Evolutionary conservation across 2,888 invertebrate genomes (phyloP), one percentile per base, ranked within the genome.

Genomic region (Lampropteryx suffumata): DNA sequence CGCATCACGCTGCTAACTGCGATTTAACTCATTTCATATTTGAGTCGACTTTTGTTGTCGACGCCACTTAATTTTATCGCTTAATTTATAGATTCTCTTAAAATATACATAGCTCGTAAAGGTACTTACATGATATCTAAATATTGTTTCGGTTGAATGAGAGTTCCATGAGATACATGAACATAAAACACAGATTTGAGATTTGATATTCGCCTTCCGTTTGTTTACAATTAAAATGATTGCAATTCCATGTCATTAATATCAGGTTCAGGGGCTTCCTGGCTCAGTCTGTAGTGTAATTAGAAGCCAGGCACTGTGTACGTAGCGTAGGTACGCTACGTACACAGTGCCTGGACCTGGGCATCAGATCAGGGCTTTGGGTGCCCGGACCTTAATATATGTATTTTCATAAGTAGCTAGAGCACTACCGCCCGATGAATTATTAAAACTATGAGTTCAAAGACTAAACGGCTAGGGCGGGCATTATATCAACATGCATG

Each of bases 21-120:
- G 81, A 84, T 85, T 86, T 86, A 85, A 87, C 83, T 82, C 84
- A 84, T 86, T 84, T 87, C 84, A 87, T 87, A 87, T 87, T 84
- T 80, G 73, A 83, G 77, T 68, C 65, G 81, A 84, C 82, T 81
- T 74, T 70, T 78, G 79, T 76, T 81, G 80, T 80, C 69, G 69
- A 69, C 68, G 66, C 71, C 82, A 82, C 79, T 88, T 87, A 80
- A 84, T 82, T 86, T 82, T 80, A 80, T 76, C 65, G 64, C 70
- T 43, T 57, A 52, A 62, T 62, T 57, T 52, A 62, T 59, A 36
- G 52, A 40, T 47, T 37, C 47, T 24, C 6, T 24, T 24, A 6
- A 24, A 24, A 24, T n/a, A n/a, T n/a, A n/a, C n/a, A n/a, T n/a
- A n/a, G n/a, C n/a, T 17, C 17, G 17, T 3, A 17, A 17, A 17